Conservation (phyloP, 2,113 vertebrate species). For the Gambusia holbrooki region DNA sequence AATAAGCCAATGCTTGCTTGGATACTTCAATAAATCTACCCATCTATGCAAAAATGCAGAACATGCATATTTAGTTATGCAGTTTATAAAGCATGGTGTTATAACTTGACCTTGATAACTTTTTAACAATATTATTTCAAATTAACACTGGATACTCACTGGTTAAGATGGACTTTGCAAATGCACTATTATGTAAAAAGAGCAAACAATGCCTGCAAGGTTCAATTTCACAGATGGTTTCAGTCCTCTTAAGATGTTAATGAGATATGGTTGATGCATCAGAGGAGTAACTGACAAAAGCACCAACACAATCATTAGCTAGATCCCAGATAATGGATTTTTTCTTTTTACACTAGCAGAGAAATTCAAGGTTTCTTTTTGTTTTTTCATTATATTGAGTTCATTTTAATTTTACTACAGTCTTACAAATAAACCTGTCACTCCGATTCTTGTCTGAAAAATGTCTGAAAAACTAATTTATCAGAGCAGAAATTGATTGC, state of each 20-base stretch:
- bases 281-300: not conserved
- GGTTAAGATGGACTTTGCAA: not conserved
- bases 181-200: not conserved
- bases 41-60: not conserved
- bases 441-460: slow-evolving; percentile 8
- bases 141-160: not conserved
- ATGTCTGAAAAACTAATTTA: slow-evolving; percentile 26
- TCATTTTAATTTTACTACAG: slow-evolving; percentile 6
- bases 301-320: not conserved
- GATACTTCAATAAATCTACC: not conserved
- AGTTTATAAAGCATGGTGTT: not conserved
- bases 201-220: not conserved
- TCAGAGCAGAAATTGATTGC: slow-evolving; percentile 6
- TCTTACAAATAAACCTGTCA: slow-evolving; percentile 2
- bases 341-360: not conserved
- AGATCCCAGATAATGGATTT: not conserved
- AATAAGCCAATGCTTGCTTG: not conserved
- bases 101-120: not conserved
- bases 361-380: not conserved
- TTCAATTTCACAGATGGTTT: not conserved
- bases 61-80: not conserved
- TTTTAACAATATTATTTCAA: not conserved
- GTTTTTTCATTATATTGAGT: not conserved
- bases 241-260: not conserved
- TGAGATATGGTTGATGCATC: not conserved